Conservation (phyloP, 2,888 invertebrate species). For the Pelosia muscerda region DNA sequence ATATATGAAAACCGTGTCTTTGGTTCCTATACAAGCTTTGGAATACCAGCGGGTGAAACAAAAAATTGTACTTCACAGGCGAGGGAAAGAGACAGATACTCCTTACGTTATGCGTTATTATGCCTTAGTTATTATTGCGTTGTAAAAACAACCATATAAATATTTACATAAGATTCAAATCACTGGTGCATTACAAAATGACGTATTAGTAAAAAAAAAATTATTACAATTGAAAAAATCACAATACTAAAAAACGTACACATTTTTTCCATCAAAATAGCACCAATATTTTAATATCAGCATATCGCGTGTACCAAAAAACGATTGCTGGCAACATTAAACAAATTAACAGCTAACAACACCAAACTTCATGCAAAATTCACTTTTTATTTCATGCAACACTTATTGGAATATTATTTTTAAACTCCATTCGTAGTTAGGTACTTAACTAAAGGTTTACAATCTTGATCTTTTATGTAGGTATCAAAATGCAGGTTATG, state of each 20-base stretch:
- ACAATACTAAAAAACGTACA: slow-evolving; percentile 66
- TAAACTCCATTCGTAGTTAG: too few relatives aligned
- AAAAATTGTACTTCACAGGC: slow-evolving; percentile 79
- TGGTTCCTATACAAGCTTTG: slow-evolving; percentile 74
- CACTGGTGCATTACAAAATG: slow-evolving; percentile 69
- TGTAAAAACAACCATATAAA: slow-evolving; percentile 60
- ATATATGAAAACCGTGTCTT: slow-evolving; percentile 68
- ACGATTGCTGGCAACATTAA: slow-evolving; percentile 66
- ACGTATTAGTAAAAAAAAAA: slow-evolving; percentile 46
- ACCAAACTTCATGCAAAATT: slow-evolving; percentile 65
- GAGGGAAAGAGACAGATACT: slow-evolving; percentile 44
- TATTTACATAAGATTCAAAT: slow-evolving; percentile 68
- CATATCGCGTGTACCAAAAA: slow-evolving; percentile 66
- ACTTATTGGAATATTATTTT: slow-evolving; percentile 36
- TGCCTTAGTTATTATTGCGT: slow-evolving; percentile 61
- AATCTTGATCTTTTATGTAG: too few relatives aligned
- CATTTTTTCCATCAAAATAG: slow-evolving; percentile 73
- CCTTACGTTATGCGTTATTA: slow-evolving; percentile 45
- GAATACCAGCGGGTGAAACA: slow-evolving; percentile 58
- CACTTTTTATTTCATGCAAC: slow-evolving; percentile 52
- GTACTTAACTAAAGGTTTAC: too few relatives aligned
- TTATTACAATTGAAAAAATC: slow-evolving; percentile 54
- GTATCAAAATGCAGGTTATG: too few relatives aligned
- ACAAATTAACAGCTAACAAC: slow-evolving; percentile 71
- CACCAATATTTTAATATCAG: slow-evolving; percentile 83